Percentiles rank a stretch among this genome's conserved stretches.
phyloP scores from a whole-genome alignment of 1,140 invertebrate species.

The Drosophila ohnishii region DNA sequence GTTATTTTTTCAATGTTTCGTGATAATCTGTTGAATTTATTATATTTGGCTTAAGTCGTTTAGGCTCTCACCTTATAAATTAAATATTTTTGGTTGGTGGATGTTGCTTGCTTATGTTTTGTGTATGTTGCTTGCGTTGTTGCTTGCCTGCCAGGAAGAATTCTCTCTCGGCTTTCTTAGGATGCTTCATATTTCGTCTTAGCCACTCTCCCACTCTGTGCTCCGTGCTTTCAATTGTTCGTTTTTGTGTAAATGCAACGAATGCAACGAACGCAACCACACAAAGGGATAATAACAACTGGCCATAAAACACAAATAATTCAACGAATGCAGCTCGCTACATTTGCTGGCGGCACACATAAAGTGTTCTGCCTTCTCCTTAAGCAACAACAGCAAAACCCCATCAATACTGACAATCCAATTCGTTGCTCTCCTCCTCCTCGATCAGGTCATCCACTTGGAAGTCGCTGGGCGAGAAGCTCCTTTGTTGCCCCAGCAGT shows the following conservation, averaged over 20 bases:
- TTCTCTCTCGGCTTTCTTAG: slow-evolving; percentile 21
- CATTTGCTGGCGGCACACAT: background rate
- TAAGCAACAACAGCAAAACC: slow-evolving; percentile 6
- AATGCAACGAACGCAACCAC: slow-evolving; percentile 8
- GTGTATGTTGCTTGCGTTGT: slow-evolving; percentile 24
- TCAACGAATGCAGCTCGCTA: background rate
- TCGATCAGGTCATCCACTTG: slow-evolving; percentile 68
- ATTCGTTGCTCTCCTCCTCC: slow-evolving; percentile 47
- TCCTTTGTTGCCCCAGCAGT: background rate
- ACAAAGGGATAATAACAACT: slow-evolving; percentile 4
- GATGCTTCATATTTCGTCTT: background rate
- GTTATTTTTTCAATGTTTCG: too few relatives aligned
- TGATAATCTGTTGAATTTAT: too few relatives aligned
- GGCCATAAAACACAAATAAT: background rate
- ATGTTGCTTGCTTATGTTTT: slow-evolving; percentile 18
- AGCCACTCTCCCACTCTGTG: background rate
- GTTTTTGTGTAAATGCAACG: slow-evolving; percentile 65
- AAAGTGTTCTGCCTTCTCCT: slow-evolving; percentile 5
- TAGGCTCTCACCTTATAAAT: slow-evolving; percentile 21
- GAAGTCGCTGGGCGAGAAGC: slow-evolving; percentile 58
- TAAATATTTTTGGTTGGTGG: slow-evolving; percentile 28
- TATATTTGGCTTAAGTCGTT: too few relatives aligned
- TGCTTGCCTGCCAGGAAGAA: slow-evolving; percentile 20
- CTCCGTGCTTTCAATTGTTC: slow-evolving; percentile 6
- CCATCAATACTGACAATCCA: slow-evolving; percentile 43